Evolutionary conservation across 37 sponge, comb jelly and placozoan genomes (phyloP).

Genomic region (Diacarnus erythraeanus): DNA sequence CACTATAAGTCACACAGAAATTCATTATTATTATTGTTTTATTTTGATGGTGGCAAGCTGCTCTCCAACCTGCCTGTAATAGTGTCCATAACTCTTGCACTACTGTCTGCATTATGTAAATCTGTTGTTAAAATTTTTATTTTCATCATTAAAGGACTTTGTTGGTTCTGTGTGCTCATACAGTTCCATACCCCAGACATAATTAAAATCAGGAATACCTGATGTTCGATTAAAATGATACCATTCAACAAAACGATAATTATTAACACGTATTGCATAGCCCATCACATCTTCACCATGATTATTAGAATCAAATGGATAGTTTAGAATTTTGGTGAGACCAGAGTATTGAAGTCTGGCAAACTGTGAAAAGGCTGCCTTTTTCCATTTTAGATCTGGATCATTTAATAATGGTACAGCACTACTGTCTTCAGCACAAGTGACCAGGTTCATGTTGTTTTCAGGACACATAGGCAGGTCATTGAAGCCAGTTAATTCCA

Average conservation of each 20-base stretch:
- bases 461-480: slow-evolving; percentile 28
- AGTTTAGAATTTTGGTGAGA: slow-evolving; percentile 7
- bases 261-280: slow-evolving; percentile 21
- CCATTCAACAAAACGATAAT: slow-evolving; percentile 59
- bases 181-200: slow-evolving; percentile 41
- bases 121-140: slow-evolving; percentile 33
- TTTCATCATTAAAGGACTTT: slow-evolving; percentile 45
- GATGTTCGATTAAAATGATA: slow-evolving; percentile 26
- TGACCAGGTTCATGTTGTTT: neutral
- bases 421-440: slow-evolving; percentile 40
- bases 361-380: slow-evolving; percentile 50
- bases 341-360: slow-evolving; percentile 7
- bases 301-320: slow-evolving; percentile 17
- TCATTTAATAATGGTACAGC: slow-evolving; percentile 37
- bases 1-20: neutral
- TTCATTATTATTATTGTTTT: neutral
- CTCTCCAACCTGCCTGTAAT: slow-evolving; percentile 51
- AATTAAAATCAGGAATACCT: slow-evolving; percentile 15
- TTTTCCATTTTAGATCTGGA: slow-evolving; percentile 41
- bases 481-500: slow-evolving; percentile 28
- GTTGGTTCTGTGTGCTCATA: slow-evolving; percentile 39
- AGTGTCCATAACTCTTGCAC: slow-evolving; percentile 11
- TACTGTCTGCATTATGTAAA: neutral
- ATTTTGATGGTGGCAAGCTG: slow-evolving; percentile 9
- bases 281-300: slow-evolving; percentile 56